These are phyloP conservation scores for Dasyprocta punctata DNA, from an alignment of 2,113 vertebrate species.

Conservation along the genomic window DNA sequence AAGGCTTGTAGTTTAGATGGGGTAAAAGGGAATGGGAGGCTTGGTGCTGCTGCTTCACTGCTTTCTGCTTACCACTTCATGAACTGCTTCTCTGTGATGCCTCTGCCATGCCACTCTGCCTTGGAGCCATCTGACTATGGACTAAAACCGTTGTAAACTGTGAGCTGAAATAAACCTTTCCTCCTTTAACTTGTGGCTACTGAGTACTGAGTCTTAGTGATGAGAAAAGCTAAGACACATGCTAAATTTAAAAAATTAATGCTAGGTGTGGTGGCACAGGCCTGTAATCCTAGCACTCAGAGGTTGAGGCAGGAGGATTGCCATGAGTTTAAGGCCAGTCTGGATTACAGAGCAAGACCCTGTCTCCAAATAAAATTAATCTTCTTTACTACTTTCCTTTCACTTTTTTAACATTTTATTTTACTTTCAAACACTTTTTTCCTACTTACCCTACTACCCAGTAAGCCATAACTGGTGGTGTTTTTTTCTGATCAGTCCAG, in stretches of 20 bases:
- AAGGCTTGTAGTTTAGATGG: not conserved
- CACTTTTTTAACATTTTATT: not conserved
- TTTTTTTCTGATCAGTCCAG: conserved; percentile 94
- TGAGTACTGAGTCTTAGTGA: not conserved
- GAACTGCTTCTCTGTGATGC: not conserved
- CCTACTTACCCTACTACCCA: conserved; percentile 96
- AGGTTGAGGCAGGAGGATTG: not conserved
- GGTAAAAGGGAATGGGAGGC: not conserved
- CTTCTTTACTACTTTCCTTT: not conserved
- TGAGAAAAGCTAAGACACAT: not conserved
- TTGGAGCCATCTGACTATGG: not conserved
- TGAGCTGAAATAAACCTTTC: not conserved
- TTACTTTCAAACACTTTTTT: not conserved
- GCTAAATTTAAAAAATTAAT: not conserved
- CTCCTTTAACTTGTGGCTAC: not conserved
- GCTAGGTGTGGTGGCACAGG: not conserved
- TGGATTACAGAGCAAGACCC: not conserved
- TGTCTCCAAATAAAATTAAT: not conserved
- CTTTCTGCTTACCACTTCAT: not conserved
- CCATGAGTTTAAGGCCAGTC: not conserved
- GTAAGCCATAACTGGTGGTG: conserved; percentile 95
- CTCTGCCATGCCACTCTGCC: not conserved
- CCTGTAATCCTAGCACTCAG: not conserved
- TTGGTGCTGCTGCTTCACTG: not conserved
- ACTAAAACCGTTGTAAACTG: not conserved